Evolutionary conservation across 2,797 vertebrate genomes (phyloP), one percentile per base, ranked within the genome.

Genomic region (Myripristis murdjan): DNA sequence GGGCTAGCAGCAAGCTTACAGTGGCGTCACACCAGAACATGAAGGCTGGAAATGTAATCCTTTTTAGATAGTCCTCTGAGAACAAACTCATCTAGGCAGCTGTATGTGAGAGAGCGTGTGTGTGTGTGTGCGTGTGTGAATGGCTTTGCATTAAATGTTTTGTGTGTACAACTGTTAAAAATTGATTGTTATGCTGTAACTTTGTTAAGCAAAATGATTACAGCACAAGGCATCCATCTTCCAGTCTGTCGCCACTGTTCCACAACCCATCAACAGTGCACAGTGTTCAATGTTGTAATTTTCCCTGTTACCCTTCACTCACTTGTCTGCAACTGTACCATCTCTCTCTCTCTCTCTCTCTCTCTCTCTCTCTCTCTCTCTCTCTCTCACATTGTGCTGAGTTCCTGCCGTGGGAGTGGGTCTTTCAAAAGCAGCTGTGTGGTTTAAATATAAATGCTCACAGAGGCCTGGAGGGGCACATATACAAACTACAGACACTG

Each of bases 401-500:
- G 87, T 90, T 93, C 87, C 82, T 83, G 83, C 59, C 37, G 44
- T 84, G 91, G 91, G 92, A 89, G 89, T 90, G 81, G 80, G 78
- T 80, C 83, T 83, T 92, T 92, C 83, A 89, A 41, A 79, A 86
- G 86, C 94, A 93, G 93, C 92, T 94, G 93, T 88, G 90, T 77
- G 70, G 73, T 88, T 91, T 94, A 93, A 91, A 93, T 92, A 94
- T 94, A 94, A 94, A 90, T 79, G 53, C 58, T 73, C 69, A 74
- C 31, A 75, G 69, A 73, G 53, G 77, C 70, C 69, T 53, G 66
- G 71, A 69, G 62, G 71, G 64, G 41, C 43, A 52, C 72, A 66
- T 70, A 71, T 72, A 60, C 69, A 83, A 47, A 77, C 72, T 66
- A 44, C 63, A 81, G 68, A 44, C 56, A 15, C 56, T 31, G 48